These are phyloP conservation scores for Pheosia tremula DNA, from an alignment of 2,888 invertebrate genomes.

Conservation along the genomic window DNA sequence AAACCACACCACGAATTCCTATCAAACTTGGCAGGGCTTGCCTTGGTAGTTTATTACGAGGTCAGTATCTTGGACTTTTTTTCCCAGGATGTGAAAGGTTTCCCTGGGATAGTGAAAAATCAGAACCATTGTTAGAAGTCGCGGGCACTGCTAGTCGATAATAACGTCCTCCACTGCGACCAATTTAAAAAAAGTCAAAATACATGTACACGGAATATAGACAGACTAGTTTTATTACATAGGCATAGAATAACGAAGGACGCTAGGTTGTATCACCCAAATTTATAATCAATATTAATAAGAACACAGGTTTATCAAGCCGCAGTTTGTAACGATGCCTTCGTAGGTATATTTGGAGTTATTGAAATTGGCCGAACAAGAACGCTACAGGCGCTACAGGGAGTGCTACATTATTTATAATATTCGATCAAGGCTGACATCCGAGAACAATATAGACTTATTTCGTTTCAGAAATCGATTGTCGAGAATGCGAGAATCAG, in stretches of 20 bases:
- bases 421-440: neutral
- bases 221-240: no score
- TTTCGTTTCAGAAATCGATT: slow-evolving; percentile 35
- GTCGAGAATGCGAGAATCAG: slow-evolving; percentile 16
- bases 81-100: no score
- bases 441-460: slow-evolving; percentile 21
- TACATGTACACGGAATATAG: no score
- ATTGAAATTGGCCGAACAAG: slow-evolving; percentile 19
- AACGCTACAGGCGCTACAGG: slow-evolving; percentile 12
- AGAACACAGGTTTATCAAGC: neutral
- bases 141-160: no score
- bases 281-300: slow-evolving; percentile 1
- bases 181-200: no score
- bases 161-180: no score
- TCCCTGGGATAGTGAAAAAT: no score
- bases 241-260: neutral
- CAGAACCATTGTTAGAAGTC: no score
- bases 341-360: neutral
- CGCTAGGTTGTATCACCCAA: neutral
- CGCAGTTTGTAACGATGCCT: neutral
- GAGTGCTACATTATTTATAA: slow-evolving; percentile 1
- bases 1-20: no score
- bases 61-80: no score
- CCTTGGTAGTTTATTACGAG: no score
- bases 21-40: no score